Evolutionary conservation across 2,113 vertebrate species (phyloP).

Genomic region (Neotragus moschatus): DNA sequence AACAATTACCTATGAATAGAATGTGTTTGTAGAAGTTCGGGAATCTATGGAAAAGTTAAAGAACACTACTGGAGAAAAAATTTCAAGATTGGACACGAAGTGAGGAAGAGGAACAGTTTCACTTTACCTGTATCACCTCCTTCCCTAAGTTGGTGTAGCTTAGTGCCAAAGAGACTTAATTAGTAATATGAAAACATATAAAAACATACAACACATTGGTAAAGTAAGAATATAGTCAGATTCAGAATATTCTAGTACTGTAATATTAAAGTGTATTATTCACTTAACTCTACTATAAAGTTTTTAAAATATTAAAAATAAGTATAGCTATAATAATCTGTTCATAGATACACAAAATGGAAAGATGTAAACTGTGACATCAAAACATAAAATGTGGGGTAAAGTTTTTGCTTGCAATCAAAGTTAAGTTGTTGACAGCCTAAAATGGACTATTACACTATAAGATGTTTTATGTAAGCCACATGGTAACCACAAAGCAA

Average conservation of each 20-base stretch:
- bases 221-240: neutral
- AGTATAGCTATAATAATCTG: neutral
- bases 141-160: neutral
- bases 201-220: neutral
- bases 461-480: neutral
- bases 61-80: neutral
- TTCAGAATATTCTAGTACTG: neutral
- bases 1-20: neutral
- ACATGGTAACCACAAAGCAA: neutral
- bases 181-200: neutral
- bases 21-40: neutral
- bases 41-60: neutral
- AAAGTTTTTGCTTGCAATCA: neutral
- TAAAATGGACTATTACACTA: neutral
- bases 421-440: neutral
- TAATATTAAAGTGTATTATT: neutral
- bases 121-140: neutral
- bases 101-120: neutral
- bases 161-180: neutral
- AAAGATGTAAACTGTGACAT: neutral
- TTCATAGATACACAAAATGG: neutral
- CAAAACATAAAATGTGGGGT: neutral
- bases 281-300: neutral
- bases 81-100: neutral
- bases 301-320: neutral